Percentiles rank a stretch among this genome's conserved stretches.
phyloP scores from a whole-genome alignment of 2,888 invertebrate species.

The Stenotaenia linearis region DNA sequence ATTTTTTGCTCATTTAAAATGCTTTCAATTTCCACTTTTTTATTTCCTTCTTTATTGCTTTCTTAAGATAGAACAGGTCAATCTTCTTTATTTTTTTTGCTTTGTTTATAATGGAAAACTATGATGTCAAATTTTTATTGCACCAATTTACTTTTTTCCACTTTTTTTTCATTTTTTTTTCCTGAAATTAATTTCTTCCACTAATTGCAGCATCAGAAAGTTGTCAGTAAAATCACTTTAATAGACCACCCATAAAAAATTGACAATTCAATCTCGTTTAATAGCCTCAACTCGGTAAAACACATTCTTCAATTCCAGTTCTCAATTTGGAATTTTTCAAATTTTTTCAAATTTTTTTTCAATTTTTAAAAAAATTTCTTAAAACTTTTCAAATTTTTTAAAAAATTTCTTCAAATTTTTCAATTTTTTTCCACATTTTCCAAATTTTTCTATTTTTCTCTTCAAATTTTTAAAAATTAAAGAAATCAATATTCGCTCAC shows the following conservation, averaged over 20 bases:
- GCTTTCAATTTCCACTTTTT: not conserved
- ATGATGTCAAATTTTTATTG: slow-evolving; percentile 24
- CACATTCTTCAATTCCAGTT: not conserved
- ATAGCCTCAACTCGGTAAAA: not conserved
- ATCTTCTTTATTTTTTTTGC: not conserved
- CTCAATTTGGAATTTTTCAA: not conserved
- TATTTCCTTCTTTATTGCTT: not conserved
- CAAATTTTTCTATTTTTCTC: no score
- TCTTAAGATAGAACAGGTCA: not conserved
- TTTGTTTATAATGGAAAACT: slow-evolving; percentile 2
- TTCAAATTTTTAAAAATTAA: no score
- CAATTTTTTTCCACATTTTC: no score
- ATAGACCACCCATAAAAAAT: slow-evolving; percentile 16
- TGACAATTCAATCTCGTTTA: slow-evolving; percentile 19
- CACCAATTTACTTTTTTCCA: not conserved
- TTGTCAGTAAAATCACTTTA: slow-evolving; percentile 15
- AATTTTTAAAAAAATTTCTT: no score
- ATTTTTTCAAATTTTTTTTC: no score
- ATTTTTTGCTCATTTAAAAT: not conserved
- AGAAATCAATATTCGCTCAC: no score
- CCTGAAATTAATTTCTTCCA: slow-evolving; percentile 2
- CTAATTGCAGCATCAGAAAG: slow-evolving; percentile 11
- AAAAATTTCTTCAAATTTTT: no score
- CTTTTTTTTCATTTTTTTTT: not conserved
- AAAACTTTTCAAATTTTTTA: no score